A percentile compares a stretch with the other conserved stretches of the same genome.
Evolutionary conservation across 2,113 vertebrate species (phyloP).

Genomic region (Tetraodon nigroviridis): DNA sequence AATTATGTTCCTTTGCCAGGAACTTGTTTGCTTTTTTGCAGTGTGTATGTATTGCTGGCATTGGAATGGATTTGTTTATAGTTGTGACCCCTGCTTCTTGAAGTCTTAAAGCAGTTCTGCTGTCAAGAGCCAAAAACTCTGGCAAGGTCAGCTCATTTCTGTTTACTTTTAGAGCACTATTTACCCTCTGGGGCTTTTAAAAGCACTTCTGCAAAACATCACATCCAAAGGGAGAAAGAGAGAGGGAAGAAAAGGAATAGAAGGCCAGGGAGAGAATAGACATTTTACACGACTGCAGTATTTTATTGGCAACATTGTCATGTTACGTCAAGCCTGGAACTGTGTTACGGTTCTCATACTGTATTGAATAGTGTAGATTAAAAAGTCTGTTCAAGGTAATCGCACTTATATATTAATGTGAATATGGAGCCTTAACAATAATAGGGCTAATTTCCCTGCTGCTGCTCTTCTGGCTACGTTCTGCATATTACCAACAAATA

Average conservation of each 20-base stretch:
- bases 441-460: slow-evolving; percentile 46
- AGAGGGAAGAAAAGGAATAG: slow-evolving; percentile 47
- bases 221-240: slow-evolving; percentile 58
- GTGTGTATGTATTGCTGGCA: slow-evolving; percentile 63
- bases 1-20: slow-evolving; percentile 66
- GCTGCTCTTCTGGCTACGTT: slow-evolving; percentile 28
- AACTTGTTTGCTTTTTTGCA: slow-evolving; percentile 66
- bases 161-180: slow-evolving; percentile 91
- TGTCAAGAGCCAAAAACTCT: slow-evolving; percentile 87
- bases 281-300: slow-evolving; percentile 32
- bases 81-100: slow-evolving; percentile 84
- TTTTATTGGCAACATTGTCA: slow-evolving; percentile 30
- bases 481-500: slow-evolving; percentile 49
- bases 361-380: slow-evolving; percentile 34
- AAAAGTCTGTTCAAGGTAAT: slow-evolving; percentile 31
- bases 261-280: slow-evolving; percentile 32
- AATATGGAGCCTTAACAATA: slow-evolving; percentile 52
- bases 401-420: slow-evolving; percentile 30
- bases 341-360: slow-evolving; percentile 32
- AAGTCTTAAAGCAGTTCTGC: slow-evolving; percentile 87
- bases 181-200: slow-evolving; percentile 89
- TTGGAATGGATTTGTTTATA: slow-evolving; percentile 82
- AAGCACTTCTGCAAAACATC: slow-evolving; percentile 88
- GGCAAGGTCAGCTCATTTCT: slow-evolving; percentile 90
- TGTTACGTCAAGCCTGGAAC: slow-evolving; percentile 28